phyloP scores from a whole-genome alignment of 2,797 vertebrate species.

The Champsocephalus esox region DNA sequence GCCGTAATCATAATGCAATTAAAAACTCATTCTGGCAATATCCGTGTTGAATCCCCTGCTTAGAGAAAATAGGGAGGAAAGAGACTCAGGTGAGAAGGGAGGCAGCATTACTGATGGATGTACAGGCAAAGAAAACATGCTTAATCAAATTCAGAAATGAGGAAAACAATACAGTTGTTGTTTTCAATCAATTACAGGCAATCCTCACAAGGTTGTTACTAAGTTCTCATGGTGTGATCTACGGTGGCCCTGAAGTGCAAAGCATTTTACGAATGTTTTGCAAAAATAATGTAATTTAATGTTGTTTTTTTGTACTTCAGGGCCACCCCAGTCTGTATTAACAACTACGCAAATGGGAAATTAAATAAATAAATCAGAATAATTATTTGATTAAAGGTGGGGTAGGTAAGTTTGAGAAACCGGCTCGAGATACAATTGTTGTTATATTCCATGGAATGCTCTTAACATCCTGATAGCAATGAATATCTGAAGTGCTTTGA shows the following conservation, averaged over 20 bases:
- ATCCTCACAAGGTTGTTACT: background rate
- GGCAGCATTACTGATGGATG: background rate
- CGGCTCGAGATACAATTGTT: too few relatives aligned
- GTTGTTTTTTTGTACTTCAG: constrained; percentile 8
- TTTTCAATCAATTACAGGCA: constrained; percentile 6
- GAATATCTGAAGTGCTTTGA: too few relatives aligned
- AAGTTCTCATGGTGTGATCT: background rate
- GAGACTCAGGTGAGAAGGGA: constrained; percentile 3
- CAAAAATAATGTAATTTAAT: background rate
- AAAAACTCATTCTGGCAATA: constrained; percentile 63
- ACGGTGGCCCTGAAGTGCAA: background rate
- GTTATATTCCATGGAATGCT: too few relatives aligned
- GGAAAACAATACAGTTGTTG: background rate
- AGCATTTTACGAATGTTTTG: background rate
- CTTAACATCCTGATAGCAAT: too few relatives aligned
- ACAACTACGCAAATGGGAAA: background rate
- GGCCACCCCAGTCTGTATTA: background rate
- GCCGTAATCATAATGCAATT: constrained; percentile 69
- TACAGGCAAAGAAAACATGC: background rate
- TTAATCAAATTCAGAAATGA: background rate
- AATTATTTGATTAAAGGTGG: too few relatives aligned
- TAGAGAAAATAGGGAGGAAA: constrained; percentile 10
- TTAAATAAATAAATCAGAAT: background rate
- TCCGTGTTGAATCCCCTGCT: constrained; percentile 36
- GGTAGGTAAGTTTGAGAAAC: too few relatives aligned